These are phyloP conservation scores for Lasius fuliginosus DNA, from an alignment of 2,888 invertebrate genomes.

Conservation along the genomic window DNA sequence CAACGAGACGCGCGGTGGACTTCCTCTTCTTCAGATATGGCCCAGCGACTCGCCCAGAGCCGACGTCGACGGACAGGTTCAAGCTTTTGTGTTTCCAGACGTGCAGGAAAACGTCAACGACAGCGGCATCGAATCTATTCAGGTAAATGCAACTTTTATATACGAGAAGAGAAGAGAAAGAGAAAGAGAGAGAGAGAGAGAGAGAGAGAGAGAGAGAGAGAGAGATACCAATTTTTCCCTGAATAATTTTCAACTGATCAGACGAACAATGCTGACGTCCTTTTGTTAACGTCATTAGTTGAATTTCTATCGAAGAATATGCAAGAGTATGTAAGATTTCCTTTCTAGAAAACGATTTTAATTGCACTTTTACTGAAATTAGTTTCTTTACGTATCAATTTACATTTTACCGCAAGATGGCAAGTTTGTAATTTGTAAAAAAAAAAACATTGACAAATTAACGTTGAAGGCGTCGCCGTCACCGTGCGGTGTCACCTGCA, in stretches of 20 bases:
- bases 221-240: not conserved
- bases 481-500: slow-evolving; percentile 81
- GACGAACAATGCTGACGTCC: not conserved
- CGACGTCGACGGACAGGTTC: slow-evolving; percentile 89
- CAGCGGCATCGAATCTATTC: slow-evolving; percentile 91
- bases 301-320: not conserved
- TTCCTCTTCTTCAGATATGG: slow-evolving; percentile 89
- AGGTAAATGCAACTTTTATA: slow-evolving; percentile 86
- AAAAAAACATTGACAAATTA: not conserved
- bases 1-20: slow-evolving; percentile 81
- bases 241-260: not conserved
- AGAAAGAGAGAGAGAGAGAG: not conserved
- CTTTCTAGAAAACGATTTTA: not conserved
- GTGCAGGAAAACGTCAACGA: slow-evolving; percentile 87
- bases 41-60: slow-evolving; percentile 91
- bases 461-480: slow-evolving; percentile 86
- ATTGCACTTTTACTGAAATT: not conserved
- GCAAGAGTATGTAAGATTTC: not conserved
- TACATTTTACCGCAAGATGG: not conserved
- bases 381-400: not conserved
- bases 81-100: slow-evolving; percentile 90
- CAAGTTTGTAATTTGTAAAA: slow-evolving; percentile 4
- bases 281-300: not conserved
- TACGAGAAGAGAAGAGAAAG: not conserved
- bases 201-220: not conserved